These are phyloP conservation scores for Slavum lentiscoides DNA, from an alignment of 2,888 invertebrate species.

Conservation along the genomic window DNA sequence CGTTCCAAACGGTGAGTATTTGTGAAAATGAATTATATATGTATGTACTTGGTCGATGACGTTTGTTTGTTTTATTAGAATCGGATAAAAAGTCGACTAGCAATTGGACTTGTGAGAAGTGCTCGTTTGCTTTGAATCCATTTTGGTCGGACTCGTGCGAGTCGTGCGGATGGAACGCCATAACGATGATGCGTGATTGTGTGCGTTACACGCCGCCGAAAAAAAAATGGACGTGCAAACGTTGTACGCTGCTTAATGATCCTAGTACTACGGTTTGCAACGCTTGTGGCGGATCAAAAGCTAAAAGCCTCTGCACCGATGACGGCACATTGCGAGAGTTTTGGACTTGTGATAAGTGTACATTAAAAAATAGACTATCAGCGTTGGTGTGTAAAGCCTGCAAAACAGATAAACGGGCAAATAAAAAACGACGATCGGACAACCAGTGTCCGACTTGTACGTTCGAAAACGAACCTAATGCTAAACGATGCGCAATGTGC, in stretches of 20 bases:
- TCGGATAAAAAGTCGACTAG: conserved; percentile 58
- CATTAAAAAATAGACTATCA: conserved; percentile 76
- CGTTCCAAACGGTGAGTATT: conserved; percentile 20
- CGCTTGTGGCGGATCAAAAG: conserved; percentile 83
- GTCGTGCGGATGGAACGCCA: conserved; percentile 79
- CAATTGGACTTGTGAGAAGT: conserved; percentile 87
- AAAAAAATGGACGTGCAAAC: conserved; percentile 78
- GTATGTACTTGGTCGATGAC: background rate
- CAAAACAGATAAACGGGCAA: conserved; percentile 64
- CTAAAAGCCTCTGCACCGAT: conserved; percentile 69
- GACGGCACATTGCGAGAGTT: conserved; percentile 74
- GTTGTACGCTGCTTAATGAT: conserved; percentile 84
- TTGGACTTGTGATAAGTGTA: conserved; percentile 81
- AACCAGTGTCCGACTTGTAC: conserved; percentile 75
- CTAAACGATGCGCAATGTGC: conserved; percentile 75
- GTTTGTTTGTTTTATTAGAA: background rate
- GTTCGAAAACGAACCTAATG: conserved; percentile 71
- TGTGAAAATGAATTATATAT: background rate
- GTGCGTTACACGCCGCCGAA: conserved; percentile 61
- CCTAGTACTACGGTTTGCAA: conserved; percentile 73
- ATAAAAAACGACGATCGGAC: conserved; percentile 55
- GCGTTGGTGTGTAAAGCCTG: conserved; percentile 74
- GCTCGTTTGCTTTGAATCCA: conserved; percentile 86
- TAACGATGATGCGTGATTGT: conserved; percentile 60
- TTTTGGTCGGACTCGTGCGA: conserved; percentile 79